Conservation (phyloP, 2,113 vertebrate species). For the Columba janthina region DNA sequence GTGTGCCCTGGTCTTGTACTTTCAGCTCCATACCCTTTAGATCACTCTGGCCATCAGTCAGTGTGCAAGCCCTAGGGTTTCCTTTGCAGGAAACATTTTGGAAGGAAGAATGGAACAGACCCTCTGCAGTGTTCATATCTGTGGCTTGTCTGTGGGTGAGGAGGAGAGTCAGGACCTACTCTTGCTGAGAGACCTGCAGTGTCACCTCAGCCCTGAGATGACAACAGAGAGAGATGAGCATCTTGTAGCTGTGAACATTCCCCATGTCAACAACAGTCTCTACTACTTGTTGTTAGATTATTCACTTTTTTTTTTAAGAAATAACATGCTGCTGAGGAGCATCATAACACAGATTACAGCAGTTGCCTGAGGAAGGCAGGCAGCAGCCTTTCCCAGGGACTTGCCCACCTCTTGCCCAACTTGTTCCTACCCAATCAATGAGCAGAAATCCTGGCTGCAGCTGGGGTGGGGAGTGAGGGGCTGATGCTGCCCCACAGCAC, state of each 20-base stretch:
- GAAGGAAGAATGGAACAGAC: not conserved
- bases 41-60: not conserved
- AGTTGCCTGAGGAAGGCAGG: not conserved
- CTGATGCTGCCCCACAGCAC: not conserved
- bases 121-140: not conserved
- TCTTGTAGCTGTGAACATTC: not conserved
- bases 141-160: not conserved
- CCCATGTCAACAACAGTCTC: not conserved
- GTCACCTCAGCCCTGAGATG: not conserved
- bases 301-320: not conserved
- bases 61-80: not conserved
- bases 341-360: not conserved
- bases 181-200: not conserved
- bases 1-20: not conserved
- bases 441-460: not conserved
- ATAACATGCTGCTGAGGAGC: not conserved
- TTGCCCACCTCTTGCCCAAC: not conserved
- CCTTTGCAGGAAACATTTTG: not conserved
- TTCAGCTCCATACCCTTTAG: not conserved
- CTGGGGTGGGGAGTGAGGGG: not conserved
- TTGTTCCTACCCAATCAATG: fast-evolving
- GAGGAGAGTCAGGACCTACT: not conserved
- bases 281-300: not conserved
- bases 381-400: not conserved
- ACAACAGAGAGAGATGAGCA: not conserved